A percentile compares a stretch with the other conserved stretches of the same genome.
Evolutionary conservation across 2,888 invertebrate species (phyloP).

Genomic region (Nematopogon swammerdamellus): DNA sequence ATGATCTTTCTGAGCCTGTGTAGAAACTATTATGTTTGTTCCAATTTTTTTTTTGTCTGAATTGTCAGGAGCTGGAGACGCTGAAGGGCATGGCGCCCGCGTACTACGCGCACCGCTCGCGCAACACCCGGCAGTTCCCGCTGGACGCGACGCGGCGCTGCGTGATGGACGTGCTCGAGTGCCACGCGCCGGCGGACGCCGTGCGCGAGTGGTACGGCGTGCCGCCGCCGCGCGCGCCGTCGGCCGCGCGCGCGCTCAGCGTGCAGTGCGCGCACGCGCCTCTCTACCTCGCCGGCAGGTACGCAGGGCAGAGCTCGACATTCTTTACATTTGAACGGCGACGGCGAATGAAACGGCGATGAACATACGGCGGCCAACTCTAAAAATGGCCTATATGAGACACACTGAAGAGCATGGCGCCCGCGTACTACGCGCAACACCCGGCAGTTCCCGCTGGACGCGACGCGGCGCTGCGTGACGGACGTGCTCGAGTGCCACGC

Average conservation of each 20-base stretch:
- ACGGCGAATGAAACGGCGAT: no score
- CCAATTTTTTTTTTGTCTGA: no score
- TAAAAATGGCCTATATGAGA: no score
- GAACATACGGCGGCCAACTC: no score
- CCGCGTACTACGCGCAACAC: conserved; percentile 34
- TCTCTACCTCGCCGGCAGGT: conserved; percentile 64
- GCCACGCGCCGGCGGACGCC: conserved; percentile 30
- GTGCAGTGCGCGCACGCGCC: conserved; percentile 58
- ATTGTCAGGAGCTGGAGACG: conserved; percentile 35
- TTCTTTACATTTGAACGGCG: no score
- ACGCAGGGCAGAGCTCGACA: no score
- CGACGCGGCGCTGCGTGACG: conserved; percentile 66
- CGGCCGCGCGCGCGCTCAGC: conserved; percentile 36
- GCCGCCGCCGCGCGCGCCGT: conserved; percentile 47
- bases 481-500: conserved; percentile 45
- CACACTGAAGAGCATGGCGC: conserved; percentile 35
- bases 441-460: conserved; percentile 44
- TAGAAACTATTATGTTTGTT: no score
- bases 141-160: conserved; percentile 63
- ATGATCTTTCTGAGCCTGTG: no score
- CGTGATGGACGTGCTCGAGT: conserved; percentile 54
- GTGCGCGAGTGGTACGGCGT: conserved; percentile 27
- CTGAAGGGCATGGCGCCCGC: conserved; percentile 40
- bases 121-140: conserved; percentile 32
- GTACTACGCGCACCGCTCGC: conserved; percentile 31